Base-by-base conservation (phyloP, 2,797 vertebrate genomes). In the Etheostoma nigrum region DNA sequence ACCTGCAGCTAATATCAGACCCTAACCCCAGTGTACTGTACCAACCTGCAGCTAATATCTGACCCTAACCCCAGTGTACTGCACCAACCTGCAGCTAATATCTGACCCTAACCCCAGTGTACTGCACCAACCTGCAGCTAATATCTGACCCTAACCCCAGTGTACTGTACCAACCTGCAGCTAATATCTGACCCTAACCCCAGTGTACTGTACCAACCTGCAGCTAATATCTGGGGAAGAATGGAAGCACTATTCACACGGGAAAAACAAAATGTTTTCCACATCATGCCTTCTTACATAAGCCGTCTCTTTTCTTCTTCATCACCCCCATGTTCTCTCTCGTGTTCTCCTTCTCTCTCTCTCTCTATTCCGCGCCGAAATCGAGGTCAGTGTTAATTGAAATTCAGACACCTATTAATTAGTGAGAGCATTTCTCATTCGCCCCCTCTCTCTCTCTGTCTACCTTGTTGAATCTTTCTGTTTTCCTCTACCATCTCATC, bases 341-440 rank as follows among this genome's bases (percentile, higher is more conserved):
- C 59, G 25, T 40, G 51, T 67, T 61, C 33, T 68, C 51, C 8
- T 8, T 9, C 33, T 10, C 33, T 68, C 51, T 33, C 33, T 9
- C 33, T 10, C 33, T 36, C 8, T 10, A 10, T 49, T 70, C 55
- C 40, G 71, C 69, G 10, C 74, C 62, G 71, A 76, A 81, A 91
- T 87, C 15, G 54, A 92, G 88, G 87, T 91, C 88, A 82, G 72
- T 49, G 69, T 90, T 93, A 89, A 92, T 92, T 91, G 89, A 93
- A 90, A 93, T 85, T 52, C 87, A 87, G 84, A 87, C 91, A 90
- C 83, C 78, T 88, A 76, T 89, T 93, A 93, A 94, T 94, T 92
- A 91, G 80, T 88, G 74, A 86, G 82, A 89, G 79, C 55, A 54
- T 81, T 62, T 72, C 64, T 74, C 9, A 33, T 4, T 44, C 60